Base-by-base conservation (phyloP, 1,140 invertebrate species). In the Drosophila subpulchrella region DNA sequence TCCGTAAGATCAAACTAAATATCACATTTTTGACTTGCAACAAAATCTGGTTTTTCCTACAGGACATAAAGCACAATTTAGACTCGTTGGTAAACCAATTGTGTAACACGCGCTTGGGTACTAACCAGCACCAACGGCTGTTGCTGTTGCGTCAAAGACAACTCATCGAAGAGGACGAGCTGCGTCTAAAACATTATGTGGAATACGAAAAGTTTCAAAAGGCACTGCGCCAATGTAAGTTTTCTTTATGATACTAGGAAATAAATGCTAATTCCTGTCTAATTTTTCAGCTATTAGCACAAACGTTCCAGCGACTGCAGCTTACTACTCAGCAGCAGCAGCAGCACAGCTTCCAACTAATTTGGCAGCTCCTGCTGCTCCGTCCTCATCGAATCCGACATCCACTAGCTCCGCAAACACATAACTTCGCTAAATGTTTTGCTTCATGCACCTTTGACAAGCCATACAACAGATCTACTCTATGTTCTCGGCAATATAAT, bases 121-220 rank as follows among this genome's bases (percentile, higher is more conserved):
- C 91, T 13, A 92, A 92, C 58, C 84, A 91, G 66, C 91, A 92
- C 48, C 92, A 92, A 61, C 86, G 89, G 38, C 67, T 92, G 34
- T 54, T 92, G 47, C 71, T 92, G 7, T 56, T 92, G 39, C 77
- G 92, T n/a, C 92, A 92, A 58, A 89, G 92, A 32, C 92, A 92
- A 59, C 78, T 92, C 17, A 92, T 92, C 36, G 92, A 92, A 77
- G 92, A 92, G 60, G 91, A 92, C 66, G 92, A 92, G 56, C 53
- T 92, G 54, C 81, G 92, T 7, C 66, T 92, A 10, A 92, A 92
- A 36, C 92, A 92, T 42, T 92, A 91, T 70, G 92, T 92, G 55
- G 92, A 92, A 81, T 92, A 91, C 42, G 92, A 92, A 68, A 92
- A 92, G 61, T 92, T 92, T 51, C 90, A 92, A 41, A 92, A 92